phyloP scores from a whole-genome alignment of 2,113 vertebrate species.

The Aegotheles bennettii region DNA sequence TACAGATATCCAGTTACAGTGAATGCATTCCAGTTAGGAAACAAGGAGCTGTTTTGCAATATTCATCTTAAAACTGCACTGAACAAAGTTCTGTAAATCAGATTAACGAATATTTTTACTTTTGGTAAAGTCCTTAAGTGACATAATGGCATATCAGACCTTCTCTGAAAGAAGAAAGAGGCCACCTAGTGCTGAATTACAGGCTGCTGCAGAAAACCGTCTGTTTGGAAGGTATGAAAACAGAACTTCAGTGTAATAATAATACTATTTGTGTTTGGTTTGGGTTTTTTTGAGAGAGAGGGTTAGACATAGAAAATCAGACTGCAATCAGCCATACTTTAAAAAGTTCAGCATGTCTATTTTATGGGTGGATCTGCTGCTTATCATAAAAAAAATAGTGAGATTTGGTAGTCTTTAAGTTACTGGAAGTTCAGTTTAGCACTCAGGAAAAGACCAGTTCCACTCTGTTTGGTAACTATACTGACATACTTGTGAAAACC shows the following conservation, averaged over 20 bases:
- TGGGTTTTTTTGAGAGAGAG: neutral
- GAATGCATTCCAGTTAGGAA: neutral
- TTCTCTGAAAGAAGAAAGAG: constrained; percentile 4
- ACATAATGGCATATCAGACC: neutral
- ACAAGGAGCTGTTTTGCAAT: neutral
- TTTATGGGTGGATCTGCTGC: neutral
- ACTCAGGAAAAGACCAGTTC: neutral
- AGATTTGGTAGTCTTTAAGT: neutral
- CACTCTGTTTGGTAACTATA: neutral
- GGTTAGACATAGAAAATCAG: neutral
- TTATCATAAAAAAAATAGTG: neutral
- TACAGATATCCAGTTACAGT: neutral
- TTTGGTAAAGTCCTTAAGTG: neutral
- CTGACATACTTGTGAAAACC: neutral
- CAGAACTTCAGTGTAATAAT: neutral
- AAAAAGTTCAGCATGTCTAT: neutral
- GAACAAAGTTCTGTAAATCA: neutral
- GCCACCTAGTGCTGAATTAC: neutral
- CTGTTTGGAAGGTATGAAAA: neutral
- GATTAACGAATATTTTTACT: neutral
- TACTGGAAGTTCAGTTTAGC: neutral
- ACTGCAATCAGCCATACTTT: neutral
- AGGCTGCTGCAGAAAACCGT: neutral
- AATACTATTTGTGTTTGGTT: too few species aligned
- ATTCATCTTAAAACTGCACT: neutral